Base-by-base conservation (phyloP, 2,113 vertebrate species). In the Spea bombifrons region DNA sequence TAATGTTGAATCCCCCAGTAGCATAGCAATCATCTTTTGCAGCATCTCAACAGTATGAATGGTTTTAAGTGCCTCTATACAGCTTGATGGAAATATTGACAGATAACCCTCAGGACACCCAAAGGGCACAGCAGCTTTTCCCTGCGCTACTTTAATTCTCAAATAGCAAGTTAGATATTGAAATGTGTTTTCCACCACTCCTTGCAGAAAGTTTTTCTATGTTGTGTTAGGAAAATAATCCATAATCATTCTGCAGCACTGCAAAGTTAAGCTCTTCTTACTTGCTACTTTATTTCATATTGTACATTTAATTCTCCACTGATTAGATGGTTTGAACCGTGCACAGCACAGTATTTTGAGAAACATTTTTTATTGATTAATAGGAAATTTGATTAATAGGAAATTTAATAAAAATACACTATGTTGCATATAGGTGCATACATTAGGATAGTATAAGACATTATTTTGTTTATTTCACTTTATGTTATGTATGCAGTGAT, bases 21-120 rank as follows among this genome's bases (percentile, higher is more conserved):
- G 66, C 67, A 81, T 81, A 72, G 46, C 83, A 85, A 81, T 79
- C 10, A 82, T 86, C 57, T 45, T 30, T 63, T 71, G 59, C 69
- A 55, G 70, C 82, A 72, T 84, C 67, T 81, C 66, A 86, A 77
- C 73, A 82, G 30, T 81, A 43, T 57, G 80, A 88, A 84, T 82
- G 57, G 65, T 78, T 86, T 82, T 84, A 82, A 75, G 73, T 84
- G 73, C 83, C 88, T 78, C 82, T 82, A 47, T 68, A 83, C 76
- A 75, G 47, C 77, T 83, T 84, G 87, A 88, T 74, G 85, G 78
- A 83, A 83, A n/a, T 83, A 77, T 74, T 88, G 86, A 87, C 82
- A 85, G 84, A 78, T 79, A 84, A 75, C 79, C 84, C 82, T 83
- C 73, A 70, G 83, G 83, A 82, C 82, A 82, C 85, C 82, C 83